Conservation (phyloP, 2,113 vertebrate species). For the Nanorana parkeri region DNA sequence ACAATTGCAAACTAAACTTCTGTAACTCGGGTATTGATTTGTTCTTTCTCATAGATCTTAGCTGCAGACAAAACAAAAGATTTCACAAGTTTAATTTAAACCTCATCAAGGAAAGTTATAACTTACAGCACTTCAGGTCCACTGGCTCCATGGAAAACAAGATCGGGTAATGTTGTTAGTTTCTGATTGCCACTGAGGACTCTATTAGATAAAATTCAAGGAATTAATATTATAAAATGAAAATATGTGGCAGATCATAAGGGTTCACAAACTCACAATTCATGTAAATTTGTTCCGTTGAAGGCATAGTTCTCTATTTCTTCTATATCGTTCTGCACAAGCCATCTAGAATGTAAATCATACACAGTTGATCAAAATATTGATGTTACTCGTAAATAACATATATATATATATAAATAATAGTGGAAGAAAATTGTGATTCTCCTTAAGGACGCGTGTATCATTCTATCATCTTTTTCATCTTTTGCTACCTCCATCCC, state of each 20-base stretch:
- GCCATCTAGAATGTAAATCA: slow-evolving; percentile 89
- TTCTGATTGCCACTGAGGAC: slow-evolving; percentile 85
- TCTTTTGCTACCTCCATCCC: too few species aligned
- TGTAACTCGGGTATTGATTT: slow-evolving; percentile 31
- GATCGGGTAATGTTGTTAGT: slow-evolving; percentile 81
- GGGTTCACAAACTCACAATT: slow-evolving; percentile 78
- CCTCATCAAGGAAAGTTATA: slow-evolving; percentile 53
- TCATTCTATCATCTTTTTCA: neutral
- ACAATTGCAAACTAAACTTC: slow-evolving; percentile 16
- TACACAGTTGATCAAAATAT: neutral
- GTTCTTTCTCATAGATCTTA: slow-evolving; percentile 35
- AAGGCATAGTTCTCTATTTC: slow-evolving; percentile 90
- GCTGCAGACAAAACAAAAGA: slow-evolving; percentile 21
- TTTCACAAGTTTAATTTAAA: slow-evolving; percentile 45
- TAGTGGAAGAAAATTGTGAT: too few species aligned
- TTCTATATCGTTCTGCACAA: slow-evolving; percentile 90
- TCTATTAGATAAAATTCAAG: slow-evolving; percentile 69
- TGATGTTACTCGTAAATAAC: neutral
- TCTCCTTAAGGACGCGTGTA: neutral
- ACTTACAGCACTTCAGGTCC: slow-evolving; percentile 91
- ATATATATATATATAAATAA: too few species aligned
- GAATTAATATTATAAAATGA: neutral
- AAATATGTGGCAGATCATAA: neutral
- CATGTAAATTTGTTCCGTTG: slow-evolving; percentile 88
- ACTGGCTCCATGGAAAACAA: slow-evolving; percentile 88